Percentiles rank a stretch among this genome's conserved stretches.
Evolutionary conservation across 1,140 invertebrate species (phyloP).

Genomic region (Aricia agestis): DNA sequence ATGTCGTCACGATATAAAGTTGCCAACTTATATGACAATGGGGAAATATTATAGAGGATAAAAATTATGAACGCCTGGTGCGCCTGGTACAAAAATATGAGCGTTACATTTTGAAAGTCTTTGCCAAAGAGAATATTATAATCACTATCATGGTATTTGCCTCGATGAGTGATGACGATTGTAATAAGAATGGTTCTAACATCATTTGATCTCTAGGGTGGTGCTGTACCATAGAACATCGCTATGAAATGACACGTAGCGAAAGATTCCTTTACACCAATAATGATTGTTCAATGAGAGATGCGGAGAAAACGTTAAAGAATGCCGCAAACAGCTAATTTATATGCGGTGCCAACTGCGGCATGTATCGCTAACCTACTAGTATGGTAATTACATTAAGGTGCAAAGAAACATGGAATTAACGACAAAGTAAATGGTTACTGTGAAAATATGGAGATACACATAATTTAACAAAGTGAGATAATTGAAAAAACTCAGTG

Average conservation of each 20-base stretch:
- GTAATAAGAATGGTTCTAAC: too few relatives aligned
- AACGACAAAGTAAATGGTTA: not conserved
- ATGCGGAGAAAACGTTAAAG: constrained; percentile 36
- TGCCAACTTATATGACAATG: too few relatives aligned
- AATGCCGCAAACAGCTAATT: constrained; percentile 7
- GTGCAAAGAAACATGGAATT: not conserved
- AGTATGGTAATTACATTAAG: not conserved
- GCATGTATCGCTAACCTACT: constrained; percentile 2
- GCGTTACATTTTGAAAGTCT: too few relatives aligned
- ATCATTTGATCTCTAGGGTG: too few relatives aligned
- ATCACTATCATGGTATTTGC: too few relatives aligned
- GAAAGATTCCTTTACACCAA: constrained; percentile 28
- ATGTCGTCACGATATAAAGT: too few relatives aligned
- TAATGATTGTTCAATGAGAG: constrained; percentile 40
- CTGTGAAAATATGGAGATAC: not conserved
- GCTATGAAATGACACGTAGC: not conserved
- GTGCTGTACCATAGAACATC: too few relatives aligned
- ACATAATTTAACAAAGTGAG: not conserved
- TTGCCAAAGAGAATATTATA: too few relatives aligned
- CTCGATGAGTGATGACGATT: too few relatives aligned
- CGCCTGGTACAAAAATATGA: too few relatives aligned
- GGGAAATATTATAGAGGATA: too few relatives aligned
- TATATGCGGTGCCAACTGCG: constrained; percentile 1
- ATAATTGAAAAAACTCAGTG: not conserved
- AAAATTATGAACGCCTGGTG: too few relatives aligned